Conservation (phyloP, 1,140 invertebrate species). For the Calephelis nemesis region DNA sequence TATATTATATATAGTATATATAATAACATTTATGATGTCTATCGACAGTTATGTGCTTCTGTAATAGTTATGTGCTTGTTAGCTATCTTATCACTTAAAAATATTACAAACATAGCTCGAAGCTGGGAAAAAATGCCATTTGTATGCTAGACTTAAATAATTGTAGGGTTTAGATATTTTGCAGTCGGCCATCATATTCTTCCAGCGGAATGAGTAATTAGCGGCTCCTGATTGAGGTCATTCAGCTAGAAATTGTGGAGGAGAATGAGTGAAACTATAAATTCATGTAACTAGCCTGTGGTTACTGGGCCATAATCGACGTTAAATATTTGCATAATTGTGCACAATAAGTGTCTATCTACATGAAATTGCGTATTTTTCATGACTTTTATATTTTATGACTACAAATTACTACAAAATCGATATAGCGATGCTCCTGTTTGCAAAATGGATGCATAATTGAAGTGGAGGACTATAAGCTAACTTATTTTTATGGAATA, state of each 20-base stretch:
- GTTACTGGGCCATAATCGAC: constrained; percentile 69
- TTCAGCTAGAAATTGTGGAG: constrained; percentile 22
- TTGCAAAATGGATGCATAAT: constrained; percentile 18
- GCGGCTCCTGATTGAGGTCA: constrained; percentile 33
- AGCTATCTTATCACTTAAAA: too few relatives aligned
- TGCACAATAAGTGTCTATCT: constrained; percentile 70
- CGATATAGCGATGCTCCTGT: constrained; percentile 26
- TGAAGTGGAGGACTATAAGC: background rate
- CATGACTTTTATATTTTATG: constrained; percentile 37
- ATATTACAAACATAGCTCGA: too few relatives aligned
- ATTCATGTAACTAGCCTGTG: constrained; percentile 64
- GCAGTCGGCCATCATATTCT: constrained; percentile 17
- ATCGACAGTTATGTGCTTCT: too few relatives aligned
- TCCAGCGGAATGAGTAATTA: constrained; percentile 41
- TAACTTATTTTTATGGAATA: constrained; percentile 1
- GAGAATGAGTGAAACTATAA: constrained; percentile 50
- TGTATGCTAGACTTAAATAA: background rate
- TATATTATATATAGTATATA: too few relatives aligned
- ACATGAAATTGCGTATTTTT: constrained; percentile 68
- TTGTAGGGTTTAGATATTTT: constrained; percentile 17
- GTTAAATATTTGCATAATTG: constrained; percentile 73
- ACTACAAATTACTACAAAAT: constrained; percentile 27
- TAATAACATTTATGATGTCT: too few relatives aligned
- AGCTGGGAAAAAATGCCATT: background rate
- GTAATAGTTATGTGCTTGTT: too few relatives aligned